These are phyloP conservation scores for Puma concolor DNA, from an alignment of 2,113 vertebrate species.

Conservation along the genomic window DNA sequence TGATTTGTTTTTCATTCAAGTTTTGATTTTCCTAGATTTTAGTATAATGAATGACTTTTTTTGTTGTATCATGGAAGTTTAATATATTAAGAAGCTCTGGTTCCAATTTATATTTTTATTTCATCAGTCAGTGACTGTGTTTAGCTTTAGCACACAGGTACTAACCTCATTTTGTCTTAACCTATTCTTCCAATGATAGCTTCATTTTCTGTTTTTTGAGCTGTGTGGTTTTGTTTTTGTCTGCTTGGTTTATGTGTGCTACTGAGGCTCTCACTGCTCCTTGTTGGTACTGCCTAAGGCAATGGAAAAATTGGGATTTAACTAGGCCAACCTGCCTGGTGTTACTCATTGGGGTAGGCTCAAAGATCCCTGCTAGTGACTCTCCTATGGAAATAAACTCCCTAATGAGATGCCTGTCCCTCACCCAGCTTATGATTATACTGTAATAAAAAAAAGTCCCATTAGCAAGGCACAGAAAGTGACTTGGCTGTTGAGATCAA, in stretches of 20 bases:
- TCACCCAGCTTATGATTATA: not conserved
- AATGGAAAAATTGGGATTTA: not conserved
- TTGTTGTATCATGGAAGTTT: not conserved
- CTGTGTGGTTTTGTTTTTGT: not conserved
- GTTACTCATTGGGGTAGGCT: not conserved
- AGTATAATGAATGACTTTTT: not conserved
- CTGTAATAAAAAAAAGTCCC: not conserved
- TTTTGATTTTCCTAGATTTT: not conserved
- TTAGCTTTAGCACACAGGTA: not conserved
- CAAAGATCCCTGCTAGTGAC: not conserved
- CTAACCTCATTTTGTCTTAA: not conserved
- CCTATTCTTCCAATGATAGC: not conserved
- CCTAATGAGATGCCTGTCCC: not conserved
- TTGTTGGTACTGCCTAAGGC: not conserved
- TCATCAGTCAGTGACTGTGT: not conserved
- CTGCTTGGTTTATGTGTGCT: not conserved
- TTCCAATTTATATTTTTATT: not conserved
- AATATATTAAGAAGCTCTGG: not conserved
- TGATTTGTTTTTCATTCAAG: not conserved
- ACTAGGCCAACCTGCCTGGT: not conserved
- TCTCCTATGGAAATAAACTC: not conserved
- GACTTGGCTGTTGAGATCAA: not conserved
- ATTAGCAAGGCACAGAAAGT: not conserved
- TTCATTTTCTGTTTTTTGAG: not conserved
- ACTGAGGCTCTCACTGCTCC: not conserved